Percentiles rank a stretch among this genome's conserved stretches.
Conservation (phyloP, 2,888 invertebrate species). For the Suillia variegata region DNA sequence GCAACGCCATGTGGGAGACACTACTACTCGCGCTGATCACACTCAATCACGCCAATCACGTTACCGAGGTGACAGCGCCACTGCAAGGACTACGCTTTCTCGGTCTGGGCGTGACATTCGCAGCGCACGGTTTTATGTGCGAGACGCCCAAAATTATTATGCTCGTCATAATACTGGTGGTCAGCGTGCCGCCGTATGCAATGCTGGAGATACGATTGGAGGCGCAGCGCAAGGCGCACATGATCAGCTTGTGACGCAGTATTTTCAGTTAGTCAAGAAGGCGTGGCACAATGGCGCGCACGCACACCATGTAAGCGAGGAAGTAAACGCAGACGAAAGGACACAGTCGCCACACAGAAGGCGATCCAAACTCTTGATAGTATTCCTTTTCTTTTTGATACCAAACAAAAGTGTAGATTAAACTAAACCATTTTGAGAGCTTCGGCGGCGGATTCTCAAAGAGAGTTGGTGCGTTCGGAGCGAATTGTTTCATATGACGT, state of each 20-base stretch:
- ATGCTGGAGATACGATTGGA: constrained; percentile 59
- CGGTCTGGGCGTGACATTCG: constrained; percentile 70
- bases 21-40: constrained; percentile 62
- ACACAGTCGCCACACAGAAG: background rate
- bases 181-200: constrained; percentile 60
- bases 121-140: constrained; percentile 69
- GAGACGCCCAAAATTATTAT: constrained; percentile 59
- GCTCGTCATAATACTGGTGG: constrained; percentile 55
- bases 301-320: constrained; percentile 54
- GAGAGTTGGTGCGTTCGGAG: too few species aligned
- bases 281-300: constrained; percentile 48
- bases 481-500: too few species aligned
- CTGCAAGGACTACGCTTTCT: constrained; percentile 67
- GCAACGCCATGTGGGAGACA: constrained; percentile 85
- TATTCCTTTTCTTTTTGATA: too few species aligned
- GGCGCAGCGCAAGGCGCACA: constrained; percentile 57
- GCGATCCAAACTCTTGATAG: too few species aligned
- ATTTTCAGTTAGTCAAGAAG: constrained; percentile 58
- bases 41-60: constrained; percentile 59
- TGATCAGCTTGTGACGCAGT: constrained; percentile 59
- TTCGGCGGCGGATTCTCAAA: too few species aligned
- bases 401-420: too few species aligned
- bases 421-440: too few species aligned
- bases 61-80: constrained; percentile 60
- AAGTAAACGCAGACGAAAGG: too few species aligned